phyloP scores from a whole-genome alignment of 2,113 vertebrate genomes.

The Isichthys henryi region DNA sequence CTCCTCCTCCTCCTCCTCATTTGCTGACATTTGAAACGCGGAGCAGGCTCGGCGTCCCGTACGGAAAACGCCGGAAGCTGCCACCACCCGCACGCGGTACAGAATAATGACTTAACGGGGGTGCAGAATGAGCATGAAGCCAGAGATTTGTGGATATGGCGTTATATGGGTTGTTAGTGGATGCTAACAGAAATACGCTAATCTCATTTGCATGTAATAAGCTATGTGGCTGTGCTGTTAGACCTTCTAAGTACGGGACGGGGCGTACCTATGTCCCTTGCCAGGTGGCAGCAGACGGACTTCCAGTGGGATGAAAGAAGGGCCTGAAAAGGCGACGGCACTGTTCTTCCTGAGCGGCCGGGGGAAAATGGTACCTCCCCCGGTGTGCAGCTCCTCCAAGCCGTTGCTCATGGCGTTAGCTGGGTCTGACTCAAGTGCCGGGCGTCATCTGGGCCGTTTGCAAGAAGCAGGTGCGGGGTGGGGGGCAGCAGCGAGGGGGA shows the following conservation, averaged over 20 bases:
- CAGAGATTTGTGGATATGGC: neutral
- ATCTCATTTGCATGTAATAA: neutral
- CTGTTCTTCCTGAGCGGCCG: constrained; percentile 43
- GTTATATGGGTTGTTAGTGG: neutral
- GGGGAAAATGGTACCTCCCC: constrained; percentile 60
- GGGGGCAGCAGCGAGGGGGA: constrained; percentile 20
- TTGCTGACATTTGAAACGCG: constrained; percentile 32
- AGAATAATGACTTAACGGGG: constrained; percentile 35
- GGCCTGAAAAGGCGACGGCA: constrained; percentile 42
- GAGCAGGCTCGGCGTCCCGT: constrained; percentile 38
- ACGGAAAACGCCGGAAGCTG: constrained; percentile 19
- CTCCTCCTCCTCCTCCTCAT: constrained; percentile 27
- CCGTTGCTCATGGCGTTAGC: constrained; percentile 63
- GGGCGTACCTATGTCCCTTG: constrained; percentile 55
- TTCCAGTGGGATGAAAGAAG: constrained; percentile 50
- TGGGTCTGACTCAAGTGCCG: constrained; percentile 55
- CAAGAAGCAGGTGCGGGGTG: constrained; percentile 40
- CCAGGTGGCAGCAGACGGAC: constrained; percentile 47
- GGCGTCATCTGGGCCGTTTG: constrained; percentile 58
- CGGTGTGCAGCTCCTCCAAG: constrained; percentile 52
- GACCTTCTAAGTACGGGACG: neutral
- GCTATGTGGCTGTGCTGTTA: neutral
- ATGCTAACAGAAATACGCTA: neutral
- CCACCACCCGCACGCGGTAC: constrained; percentile 37
- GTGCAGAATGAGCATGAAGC: constrained; percentile 20